Base-by-base conservation (phyloP, 1,140 invertebrate genomes). In the Venturia canescens region DNA sequence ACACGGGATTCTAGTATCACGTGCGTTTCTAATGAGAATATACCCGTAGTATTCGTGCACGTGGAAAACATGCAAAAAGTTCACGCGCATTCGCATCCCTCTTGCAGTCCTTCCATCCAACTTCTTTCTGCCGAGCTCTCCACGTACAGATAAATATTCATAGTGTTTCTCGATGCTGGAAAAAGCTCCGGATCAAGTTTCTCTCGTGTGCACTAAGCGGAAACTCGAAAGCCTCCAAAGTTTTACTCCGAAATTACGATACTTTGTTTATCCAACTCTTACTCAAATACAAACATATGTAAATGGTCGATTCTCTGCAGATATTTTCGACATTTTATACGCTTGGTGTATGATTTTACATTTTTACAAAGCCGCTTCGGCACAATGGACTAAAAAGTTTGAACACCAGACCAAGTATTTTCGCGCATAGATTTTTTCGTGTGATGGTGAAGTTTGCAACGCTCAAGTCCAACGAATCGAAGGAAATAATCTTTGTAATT, bases 111-210 rank as follows among this genome's bases (percentile, higher is more conserved):
- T 13, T n/a, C 9, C 21, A 6, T 57, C 21, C 5, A 9, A 3
- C 31, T 63, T 77, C 16, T 29, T 53, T 53, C 27, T 53, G 27
- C 16, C 72, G 23, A 53, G 15, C 13, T 53, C 53, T 72, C 44
- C 29, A 48, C 23, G 57, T 66, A 34, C 26, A 18, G 34, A 63
- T 21, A 31, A 66, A 67, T 26, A 66, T 78, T 78, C 18, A 34
- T 57, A 6, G 21, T 3, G 18, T 57, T 57, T 57, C 53, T 57
- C 53, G 53, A 57, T 18, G 21, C 53, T 57, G 53, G 21, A 18
- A 57, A 57, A 57, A 57, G 53, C 3, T 57, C 18, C 53, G 38
- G 38, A 44, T 57, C 53, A 18, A 23, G 53, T 57, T 57, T 57
- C 53, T 18, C 21, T 57, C 13, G 53, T 57, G 2, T n/a, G 21